phyloP scores from a whole-genome alignment of 2,797 vertebrate genomes.

The Epinephelus coioides region DNA sequence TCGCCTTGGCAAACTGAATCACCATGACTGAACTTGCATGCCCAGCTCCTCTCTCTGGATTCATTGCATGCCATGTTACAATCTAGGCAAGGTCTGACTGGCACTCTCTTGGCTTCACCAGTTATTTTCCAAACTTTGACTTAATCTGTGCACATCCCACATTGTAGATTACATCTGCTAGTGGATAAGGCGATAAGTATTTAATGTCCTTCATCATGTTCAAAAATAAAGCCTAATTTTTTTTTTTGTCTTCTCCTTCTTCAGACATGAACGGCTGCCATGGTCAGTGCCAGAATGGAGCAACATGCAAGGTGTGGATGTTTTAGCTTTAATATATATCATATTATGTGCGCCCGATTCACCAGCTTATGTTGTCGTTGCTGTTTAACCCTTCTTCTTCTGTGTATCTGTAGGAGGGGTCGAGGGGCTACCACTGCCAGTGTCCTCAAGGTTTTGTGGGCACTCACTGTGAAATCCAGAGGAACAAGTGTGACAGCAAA shows the following conservation, averaged over 20 bases:
- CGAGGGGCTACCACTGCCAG: constrained; percentile 88
- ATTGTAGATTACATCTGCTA: constrained; percentile 1
- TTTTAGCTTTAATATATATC: neutral
- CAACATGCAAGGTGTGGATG: constrained; percentile 91
- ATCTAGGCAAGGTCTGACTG: constrained; percentile 5
- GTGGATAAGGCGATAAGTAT: neutral
- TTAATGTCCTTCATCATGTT: constrained; percentile 1
- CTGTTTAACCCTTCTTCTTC: neutral
- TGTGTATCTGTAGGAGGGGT: constrained; percentile 82
- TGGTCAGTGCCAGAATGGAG: constrained; percentile 94
- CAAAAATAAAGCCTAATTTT: neutral
- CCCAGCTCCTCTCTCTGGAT: constrained; percentile 31
- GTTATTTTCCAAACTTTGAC: constrained; percentile 47
- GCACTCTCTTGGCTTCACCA: constrained; percentile 48
- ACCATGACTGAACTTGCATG: constrained; percentile 66
- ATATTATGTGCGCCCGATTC: no score
- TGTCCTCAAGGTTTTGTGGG: constrained; percentile 91
- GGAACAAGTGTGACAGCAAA: constrained; percentile 87
- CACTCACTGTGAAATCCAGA: constrained; percentile 90
- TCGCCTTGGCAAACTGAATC: constrained; percentile 37
- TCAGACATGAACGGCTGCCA: constrained; percentile 90
- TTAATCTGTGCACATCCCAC: constrained; percentile 41
- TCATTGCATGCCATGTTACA: constrained; percentile 46
- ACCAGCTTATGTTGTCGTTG: neutral
- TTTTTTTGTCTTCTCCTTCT: constrained; percentile 27